Evolutionary conservation across 1,140 invertebrate species (phyloP).

Genomic region (Bilobella aurantiaca): DNA sequence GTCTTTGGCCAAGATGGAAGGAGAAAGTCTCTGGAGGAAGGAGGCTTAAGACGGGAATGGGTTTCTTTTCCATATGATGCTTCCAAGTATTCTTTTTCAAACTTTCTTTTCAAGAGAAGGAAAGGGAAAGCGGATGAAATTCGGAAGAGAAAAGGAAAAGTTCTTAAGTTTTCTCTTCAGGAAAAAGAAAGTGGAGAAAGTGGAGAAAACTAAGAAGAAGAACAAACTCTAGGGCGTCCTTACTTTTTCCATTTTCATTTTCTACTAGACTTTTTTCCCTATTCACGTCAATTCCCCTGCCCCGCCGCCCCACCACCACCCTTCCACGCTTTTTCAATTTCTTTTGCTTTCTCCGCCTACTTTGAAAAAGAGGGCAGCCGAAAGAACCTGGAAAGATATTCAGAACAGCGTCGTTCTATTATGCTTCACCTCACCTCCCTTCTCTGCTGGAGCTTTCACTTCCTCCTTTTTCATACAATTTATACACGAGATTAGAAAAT

Average conservation of each 20-base stretch:
- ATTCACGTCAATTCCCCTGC: constrained; percentile 5
- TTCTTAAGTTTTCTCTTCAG: background rate
- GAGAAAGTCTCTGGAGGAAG: background rate
- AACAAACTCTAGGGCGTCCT: background rate
- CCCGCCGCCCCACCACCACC: background rate
- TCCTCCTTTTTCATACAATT: no score
- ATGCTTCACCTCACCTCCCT: background rate
- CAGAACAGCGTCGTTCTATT: background rate
- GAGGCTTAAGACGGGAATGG: background rate
- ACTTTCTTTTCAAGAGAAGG: background rate
- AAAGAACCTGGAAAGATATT: background rate
- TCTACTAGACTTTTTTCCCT: background rate
- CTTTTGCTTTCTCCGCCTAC: constrained; percentile 10
- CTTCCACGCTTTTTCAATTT: background rate
- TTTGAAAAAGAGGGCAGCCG: background rate
- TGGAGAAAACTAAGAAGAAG: background rate
- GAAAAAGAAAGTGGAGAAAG: background rate
- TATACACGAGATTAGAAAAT: constrained; percentile 5
- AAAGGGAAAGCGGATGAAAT: constrained; percentile 2
- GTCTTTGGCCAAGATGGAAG: background rate
- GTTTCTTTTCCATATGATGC: constrained; percentile 6
- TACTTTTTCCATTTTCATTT: constrained; percentile 7
- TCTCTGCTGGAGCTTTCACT: background rate
- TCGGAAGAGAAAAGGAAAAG: background rate
- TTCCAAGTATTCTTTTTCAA: background rate